Evolutionary conservation across 30 jellyfish, hydroid and myxozoan species (phyloP).

Genomic region (Catostylus mosaicus): DNA sequence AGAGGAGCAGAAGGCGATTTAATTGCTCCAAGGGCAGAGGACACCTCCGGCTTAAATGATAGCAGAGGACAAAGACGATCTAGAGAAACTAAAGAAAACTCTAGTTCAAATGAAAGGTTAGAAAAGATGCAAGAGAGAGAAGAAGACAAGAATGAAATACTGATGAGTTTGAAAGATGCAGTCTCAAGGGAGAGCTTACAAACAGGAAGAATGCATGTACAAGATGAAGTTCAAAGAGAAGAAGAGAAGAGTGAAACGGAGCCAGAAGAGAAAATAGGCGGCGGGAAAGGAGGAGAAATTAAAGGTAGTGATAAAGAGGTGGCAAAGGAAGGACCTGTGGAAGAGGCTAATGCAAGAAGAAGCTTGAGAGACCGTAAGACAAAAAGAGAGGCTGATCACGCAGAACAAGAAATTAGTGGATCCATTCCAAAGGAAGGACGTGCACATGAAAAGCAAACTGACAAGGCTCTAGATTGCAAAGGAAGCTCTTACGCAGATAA

Average conservation of each 20-base stretch:
- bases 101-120: background rate
- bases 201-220: background rate
- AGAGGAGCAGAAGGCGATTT: background rate
- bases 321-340: background rate
- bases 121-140: background rate
- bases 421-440: background rate
- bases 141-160: background rate
- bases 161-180: background rate
- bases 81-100: too few species aligned
- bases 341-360: background rate
- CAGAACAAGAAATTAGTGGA: too few species aligned
- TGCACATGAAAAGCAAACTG: background rate
- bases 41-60: background rate
- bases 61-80: too few species aligned
- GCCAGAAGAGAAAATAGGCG: background rate
- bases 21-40: background rate
- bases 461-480: too few species aligned
- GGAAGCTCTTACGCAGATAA: background rate
- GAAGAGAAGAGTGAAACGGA: background rate
- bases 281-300: background rate
- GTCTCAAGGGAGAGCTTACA: background rate
- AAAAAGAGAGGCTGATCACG: too few species aligned
- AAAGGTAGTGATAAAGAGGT: background rate
- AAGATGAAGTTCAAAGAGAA: background rate
- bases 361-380: background rate